Percentiles rank a stretch among this genome's conserved stretches.
phyloP scores from a whole-genome alignment of 2,113 vertebrate genomes.

The Actenoides lindsayi region DNA sequence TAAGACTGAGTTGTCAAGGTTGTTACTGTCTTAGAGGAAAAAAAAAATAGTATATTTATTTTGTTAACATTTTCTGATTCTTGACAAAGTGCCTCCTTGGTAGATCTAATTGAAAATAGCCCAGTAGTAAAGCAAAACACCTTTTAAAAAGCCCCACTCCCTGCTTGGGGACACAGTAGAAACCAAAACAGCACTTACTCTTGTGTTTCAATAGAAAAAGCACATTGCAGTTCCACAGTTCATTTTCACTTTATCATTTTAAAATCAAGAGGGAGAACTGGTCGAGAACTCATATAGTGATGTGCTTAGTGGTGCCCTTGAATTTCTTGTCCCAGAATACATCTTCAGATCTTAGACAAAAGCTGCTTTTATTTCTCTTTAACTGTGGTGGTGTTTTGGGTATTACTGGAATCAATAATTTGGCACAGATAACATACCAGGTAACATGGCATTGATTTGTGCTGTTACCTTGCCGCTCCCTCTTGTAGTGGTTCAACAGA shows the following conservation, averaged over 20 bases:
- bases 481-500: neutral
- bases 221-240: neutral
- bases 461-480: neutral
- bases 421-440: neutral
- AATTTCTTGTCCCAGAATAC: neutral
- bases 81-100: neutral
- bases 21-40: neutral
- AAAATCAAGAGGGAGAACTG: neutral
- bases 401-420: neutral
- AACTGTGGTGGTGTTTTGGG: neutral
- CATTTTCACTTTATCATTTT: neutral
- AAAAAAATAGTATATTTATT: accelerated
- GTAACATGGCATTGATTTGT: neutral
- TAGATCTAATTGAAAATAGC: neutral
- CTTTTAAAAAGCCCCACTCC: neutral
- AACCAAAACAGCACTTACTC: neutral
- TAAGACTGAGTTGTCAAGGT: neutral
- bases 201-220: neutral
- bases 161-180: neutral
- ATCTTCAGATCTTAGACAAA: neutral
- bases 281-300: neutral
- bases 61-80: neutral
- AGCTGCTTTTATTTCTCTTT: neutral
- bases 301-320: neutral
- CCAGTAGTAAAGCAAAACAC: neutral